These are phyloP conservation scores for Xanthorhoe spadicearia DNA, from an alignment of 2,888 invertebrate species.

Conservation along the genomic window DNA sequence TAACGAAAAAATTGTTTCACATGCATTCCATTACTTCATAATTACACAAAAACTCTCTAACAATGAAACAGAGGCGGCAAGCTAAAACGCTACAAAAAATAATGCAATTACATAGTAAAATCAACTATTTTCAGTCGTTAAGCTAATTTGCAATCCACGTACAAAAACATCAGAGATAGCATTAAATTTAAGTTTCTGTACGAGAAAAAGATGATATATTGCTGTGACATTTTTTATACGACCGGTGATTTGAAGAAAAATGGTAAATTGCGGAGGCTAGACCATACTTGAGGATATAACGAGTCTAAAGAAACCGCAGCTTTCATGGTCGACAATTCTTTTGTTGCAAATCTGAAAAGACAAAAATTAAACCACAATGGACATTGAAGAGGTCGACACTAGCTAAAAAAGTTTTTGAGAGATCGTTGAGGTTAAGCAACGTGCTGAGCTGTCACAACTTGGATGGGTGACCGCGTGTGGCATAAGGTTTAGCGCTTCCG, in stretches of 20 bases:
- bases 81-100: slow-evolving; percentile 50
- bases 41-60: slow-evolving; percentile 56
- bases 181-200: slow-evolving; percentile 44
- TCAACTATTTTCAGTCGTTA: slow-evolving; percentile 57
- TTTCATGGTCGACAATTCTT: slow-evolving; percentile 17
- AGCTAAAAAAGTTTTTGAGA: too few species aligned
- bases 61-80: slow-evolving; percentile 42
- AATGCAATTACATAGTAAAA: slow-evolving; percentile 59
- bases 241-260: slow-evolving; percentile 33
- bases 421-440: too few species aligned
- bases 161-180: slow-evolving; percentile 37
- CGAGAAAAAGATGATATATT: slow-evolving; percentile 53
- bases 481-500: too few species aligned
- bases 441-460: too few species aligned
- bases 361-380: slow-evolving; percentile 1
- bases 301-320: slow-evolving; percentile 19
- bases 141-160: slow-evolving; percentile 53
- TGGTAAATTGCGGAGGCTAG: slow-evolving; percentile 32
- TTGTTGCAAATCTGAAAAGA: slow-evolving; percentile 12
- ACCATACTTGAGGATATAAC: slow-evolving; percentile 14
- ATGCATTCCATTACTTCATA: slow-evolving; percentile 57
- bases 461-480: too few species aligned
- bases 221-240: slow-evolving; percentile 45
- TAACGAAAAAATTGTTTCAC: slow-evolving; percentile 50
- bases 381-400: too few species aligned